phyloP scores from a whole-genome alignment of 2,797 vertebrate genomes.

The Anguilla megastoma region DNA sequence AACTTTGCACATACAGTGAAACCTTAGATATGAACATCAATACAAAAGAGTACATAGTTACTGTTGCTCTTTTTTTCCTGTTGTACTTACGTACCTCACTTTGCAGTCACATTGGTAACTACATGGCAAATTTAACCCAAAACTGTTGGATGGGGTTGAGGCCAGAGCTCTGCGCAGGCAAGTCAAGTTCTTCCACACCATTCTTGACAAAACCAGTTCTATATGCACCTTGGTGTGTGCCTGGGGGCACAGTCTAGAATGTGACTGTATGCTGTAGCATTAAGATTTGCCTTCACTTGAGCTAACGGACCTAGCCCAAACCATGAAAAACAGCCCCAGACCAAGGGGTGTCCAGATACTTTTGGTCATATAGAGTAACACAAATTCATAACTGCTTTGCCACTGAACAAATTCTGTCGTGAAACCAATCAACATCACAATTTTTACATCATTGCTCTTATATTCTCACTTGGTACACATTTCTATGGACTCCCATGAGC shows the following conservation, averaged over 20 bases:
- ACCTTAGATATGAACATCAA: not conserved
- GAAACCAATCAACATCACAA: not conserved
- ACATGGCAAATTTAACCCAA: not conserved
- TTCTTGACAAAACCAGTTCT: no score
- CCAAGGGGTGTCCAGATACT: no score
- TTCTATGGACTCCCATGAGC: not conserved
- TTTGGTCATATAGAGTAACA: no score
- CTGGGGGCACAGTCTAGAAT: no score
- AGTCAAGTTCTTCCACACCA: no score
- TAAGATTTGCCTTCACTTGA: no score
- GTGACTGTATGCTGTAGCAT: no score
- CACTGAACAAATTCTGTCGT: not conserved
- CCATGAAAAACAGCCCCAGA: no score
- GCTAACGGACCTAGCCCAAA: no score
- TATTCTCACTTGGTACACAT: not conserved
- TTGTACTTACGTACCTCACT: not conserved
- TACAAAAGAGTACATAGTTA: not conserved
- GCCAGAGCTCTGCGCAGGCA: no score
- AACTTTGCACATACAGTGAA: no score
- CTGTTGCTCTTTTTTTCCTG: not conserved
- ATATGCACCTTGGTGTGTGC: no score
- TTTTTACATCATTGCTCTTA: not conserved
- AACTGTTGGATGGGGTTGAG: not conserved
- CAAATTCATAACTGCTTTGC: not conserved
- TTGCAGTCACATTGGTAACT: not conserved